phyloP scores from a whole-genome alignment of 2,113 vertebrate species.

The Thinocorus orbignyianus region DNA sequence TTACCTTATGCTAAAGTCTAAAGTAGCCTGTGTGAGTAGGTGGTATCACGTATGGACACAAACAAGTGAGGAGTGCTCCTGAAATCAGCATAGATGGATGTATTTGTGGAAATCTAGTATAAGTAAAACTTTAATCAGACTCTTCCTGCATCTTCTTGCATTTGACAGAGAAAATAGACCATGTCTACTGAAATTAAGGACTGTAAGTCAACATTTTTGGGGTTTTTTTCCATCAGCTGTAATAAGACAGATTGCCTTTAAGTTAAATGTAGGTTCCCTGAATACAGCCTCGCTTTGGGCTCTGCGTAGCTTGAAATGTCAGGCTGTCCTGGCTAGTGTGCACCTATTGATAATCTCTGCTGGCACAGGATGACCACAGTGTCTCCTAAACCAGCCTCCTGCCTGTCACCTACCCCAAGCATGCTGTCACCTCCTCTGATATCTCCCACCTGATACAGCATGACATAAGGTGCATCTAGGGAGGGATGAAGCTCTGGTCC shows the following conservation, averaged over 20 bases:
- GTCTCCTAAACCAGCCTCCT: background rate
- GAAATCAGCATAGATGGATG: background rate
- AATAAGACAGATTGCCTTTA: background rate
- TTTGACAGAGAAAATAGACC: background rate
- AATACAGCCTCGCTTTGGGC: background rate
- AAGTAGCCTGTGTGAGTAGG: background rate
- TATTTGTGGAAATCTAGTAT: background rate
- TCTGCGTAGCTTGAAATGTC: background rate
- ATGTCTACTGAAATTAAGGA: background rate
- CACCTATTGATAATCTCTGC: background rate
- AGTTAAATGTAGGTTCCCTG: background rate
- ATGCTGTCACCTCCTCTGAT: background rate
- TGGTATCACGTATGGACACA: background rate
- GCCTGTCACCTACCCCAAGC: background rate
- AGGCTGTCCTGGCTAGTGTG: background rate
- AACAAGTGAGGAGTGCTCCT: background rate
- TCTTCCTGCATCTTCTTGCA: background rate
- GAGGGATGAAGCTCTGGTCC: background rate
- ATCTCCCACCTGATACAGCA: background rate
- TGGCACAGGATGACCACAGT: accelerated
- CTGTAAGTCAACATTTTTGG: background rate
- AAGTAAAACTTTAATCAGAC: background rate
- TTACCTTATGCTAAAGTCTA: background rate
- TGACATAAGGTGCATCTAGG: background rate
- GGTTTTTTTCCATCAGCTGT: background rate